phyloP scores from a whole-genome alignment of 2,888 invertebrate species.

The Noctua janthe region DNA sequence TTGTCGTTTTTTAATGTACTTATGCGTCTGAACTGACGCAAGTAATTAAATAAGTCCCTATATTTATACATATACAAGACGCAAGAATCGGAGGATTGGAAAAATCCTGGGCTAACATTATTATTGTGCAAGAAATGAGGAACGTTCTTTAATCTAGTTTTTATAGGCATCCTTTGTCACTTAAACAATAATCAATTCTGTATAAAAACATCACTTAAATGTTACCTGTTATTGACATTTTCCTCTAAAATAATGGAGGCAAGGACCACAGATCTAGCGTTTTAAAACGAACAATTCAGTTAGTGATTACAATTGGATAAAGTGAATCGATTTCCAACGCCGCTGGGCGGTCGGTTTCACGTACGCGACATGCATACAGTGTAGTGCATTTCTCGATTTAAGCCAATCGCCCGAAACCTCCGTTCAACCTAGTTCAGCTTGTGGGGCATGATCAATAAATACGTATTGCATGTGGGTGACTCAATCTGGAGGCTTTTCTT shows the following conservation, averaged over 20 bases:
- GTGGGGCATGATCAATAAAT: conserved; percentile 54
- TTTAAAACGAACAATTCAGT: conserved; percentile 23
- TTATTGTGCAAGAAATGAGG: not conserved
- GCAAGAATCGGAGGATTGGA: not conserved
- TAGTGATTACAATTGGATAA: conserved; percentile 40
- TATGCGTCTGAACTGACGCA: not conserved
- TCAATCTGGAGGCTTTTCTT: conserved; percentile 37
- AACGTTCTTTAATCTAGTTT: not conserved
- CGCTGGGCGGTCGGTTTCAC: conserved; percentile 18
- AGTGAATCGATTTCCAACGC: conserved; percentile 40
- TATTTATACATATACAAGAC: not conserved
- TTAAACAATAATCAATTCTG: not conserved
- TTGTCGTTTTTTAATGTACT: not conserved
- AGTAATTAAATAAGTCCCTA: not conserved
- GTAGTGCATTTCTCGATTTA: conserved; percentile 38
- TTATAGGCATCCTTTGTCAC: not conserved
- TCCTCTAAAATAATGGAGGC: conserved; percentile 10
- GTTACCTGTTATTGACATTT: not conserved
- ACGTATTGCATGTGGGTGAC: conserved; percentile 39
- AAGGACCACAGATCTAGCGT: not conserved
- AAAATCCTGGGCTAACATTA: not conserved
- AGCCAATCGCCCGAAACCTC: conserved; percentile 44
- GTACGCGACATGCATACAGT: conserved; percentile 55
- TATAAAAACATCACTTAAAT: not conserved
- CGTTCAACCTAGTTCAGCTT: conserved; percentile 43